Evolutionary conservation across 1,140 invertebrate species (phyloP).

Genomic region (Megalopta genalis): DNA sequence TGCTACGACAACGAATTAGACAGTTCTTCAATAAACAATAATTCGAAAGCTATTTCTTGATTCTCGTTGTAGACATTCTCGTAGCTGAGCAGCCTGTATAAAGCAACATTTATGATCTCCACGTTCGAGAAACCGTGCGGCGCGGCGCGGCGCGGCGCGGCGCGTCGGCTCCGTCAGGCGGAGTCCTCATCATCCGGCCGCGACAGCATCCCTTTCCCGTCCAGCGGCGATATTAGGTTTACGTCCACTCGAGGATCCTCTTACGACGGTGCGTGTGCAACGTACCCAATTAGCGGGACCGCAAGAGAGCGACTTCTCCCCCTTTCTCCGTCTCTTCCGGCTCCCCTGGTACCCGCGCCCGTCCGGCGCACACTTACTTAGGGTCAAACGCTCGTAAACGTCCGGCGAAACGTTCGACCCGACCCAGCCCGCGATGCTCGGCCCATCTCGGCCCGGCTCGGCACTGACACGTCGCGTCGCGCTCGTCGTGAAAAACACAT

Average conservation of each 20-base stretch:
- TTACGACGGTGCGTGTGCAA: conserved; percentile 57
- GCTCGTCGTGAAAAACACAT: conserved; percentile 62
- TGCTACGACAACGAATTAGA: too few relatives aligned
- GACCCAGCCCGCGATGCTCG: conserved; percentile 7
- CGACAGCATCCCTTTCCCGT: conserved; percentile 38
- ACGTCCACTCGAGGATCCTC: conserved; percentile 56
- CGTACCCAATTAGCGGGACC: conserved; percentile 63
- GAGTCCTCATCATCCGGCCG: neutral
- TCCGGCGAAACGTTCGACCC: conserved; percentile 55
- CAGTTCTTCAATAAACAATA: too few relatives aligned
- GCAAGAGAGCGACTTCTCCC: conserved; percentile 62
- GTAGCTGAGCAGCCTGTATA: too few relatives aligned
- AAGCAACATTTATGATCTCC: neutral
- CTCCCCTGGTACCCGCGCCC: conserved; percentile 53
- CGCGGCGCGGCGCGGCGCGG: too few relatives aligned
- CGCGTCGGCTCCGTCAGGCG: neutral
- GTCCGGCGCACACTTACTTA: conserved; percentile 51
- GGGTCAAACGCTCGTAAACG: conserved; percentile 70
- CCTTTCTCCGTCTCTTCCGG: conserved; percentile 57
- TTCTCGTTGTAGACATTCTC: too few relatives aligned
- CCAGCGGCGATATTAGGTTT: conserved; percentile 57
- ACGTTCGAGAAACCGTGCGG: neutral
- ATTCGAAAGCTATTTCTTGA: too few relatives aligned
- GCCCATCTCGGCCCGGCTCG: neutral
- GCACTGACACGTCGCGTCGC: conserved; percentile 31